A percentile compares a stretch with the other conserved stretches of the same genome.
Conservation (phyloP, 2,113 vertebrate species). For the Phyllopteryx taeniolatus region DNA sequence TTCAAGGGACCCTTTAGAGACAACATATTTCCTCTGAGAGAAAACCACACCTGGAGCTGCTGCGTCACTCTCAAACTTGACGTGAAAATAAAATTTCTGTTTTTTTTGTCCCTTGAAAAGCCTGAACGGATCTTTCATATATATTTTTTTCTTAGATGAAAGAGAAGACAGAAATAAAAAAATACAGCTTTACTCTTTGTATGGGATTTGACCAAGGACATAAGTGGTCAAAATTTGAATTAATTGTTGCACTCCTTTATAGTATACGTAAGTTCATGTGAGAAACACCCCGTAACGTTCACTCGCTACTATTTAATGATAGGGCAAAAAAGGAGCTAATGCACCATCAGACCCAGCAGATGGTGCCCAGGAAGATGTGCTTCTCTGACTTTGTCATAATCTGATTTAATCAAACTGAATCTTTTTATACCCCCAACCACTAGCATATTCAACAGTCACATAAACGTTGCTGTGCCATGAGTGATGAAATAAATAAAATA, state of each 20-base stretch:
- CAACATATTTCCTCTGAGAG: constrained; percentile 45
- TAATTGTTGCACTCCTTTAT: not conserved
- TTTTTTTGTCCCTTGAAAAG: constrained; percentile 17
- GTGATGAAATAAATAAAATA: too few relatives aligned
- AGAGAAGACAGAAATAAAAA: constrained; percentile 35
- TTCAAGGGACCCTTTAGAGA: constrained; percentile 42
- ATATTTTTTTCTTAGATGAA: constrained; percentile 1
- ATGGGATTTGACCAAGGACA: constrained; percentile 8
- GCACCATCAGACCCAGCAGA: too few relatives aligned
- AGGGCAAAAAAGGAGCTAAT: too few relatives aligned
- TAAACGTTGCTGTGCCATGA: too few relatives aligned
- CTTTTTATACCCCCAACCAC: too few relatives aligned
- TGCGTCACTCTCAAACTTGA: constrained; percentile 22
- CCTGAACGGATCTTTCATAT: constrained; percentile 4
- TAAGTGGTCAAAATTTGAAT: constrained; percentile 4
- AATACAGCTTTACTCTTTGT: constrained; percentile 1
- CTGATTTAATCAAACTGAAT: too few relatives aligned
- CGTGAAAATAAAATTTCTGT: constrained; percentile 16
- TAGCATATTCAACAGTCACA: too few relatives aligned
- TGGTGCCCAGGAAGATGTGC: too few relatives aligned
- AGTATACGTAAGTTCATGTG: constrained; percentile 9
- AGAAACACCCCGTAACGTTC: not conserved
- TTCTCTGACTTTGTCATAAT: too few relatives aligned
- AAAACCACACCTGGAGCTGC: constrained; percentile 48
- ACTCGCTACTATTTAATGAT: too few relatives aligned